Evolutionary conservation across 2,888 invertebrate genomes (phyloP), one percentile per base, ranked within the genome.

Genomic region (Uloborus plumipes): DNA sequence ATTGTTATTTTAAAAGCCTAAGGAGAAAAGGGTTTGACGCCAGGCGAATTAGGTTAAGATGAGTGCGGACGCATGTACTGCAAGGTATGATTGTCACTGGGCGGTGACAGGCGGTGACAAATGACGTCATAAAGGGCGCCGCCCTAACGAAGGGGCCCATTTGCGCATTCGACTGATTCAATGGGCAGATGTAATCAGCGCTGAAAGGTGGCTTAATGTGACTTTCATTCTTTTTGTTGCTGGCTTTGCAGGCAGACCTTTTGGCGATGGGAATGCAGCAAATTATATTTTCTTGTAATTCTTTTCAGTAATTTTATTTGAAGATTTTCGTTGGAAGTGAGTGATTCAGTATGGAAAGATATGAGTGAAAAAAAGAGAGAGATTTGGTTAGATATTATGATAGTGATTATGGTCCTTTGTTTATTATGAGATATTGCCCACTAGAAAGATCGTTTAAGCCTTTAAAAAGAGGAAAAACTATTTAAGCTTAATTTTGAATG

Each of bases 81-180:
- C 65, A 20, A 65, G 62, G 62, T 71, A 72, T 72, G 79, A 73
- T 74, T 81, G 80, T 81, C 80, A 81, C 67, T 74, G 74, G 74
- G 80, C 80, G 81, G 81, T 59, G 78, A 79, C 78, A 79, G 65
- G 59, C 61, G 50, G 58, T 82, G 81, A 76, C 71, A 66, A 82
- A 75, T 76, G 81, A 82, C 81, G 75, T 82, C 75, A 82, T 71
- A 71, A n/a, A 20, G 66, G 71, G 75, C 70, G 61, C 81, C 81
- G 71, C 81, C 81, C 81, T 62, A 53, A 70, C 20, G 67, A 61
- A 71, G 74, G 18, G 49, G 39, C 61, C 75, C 71, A 82, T 75
- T 76, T 82, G 75, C 67, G 64, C 74, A 74, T 79, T 61, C 59
- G 51, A 71, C 53, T 70, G 77, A 77, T 77, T 77, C 77, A 71